Base-by-base conservation (phyloP, 64 coral and sea anemone genomes). In the Actinia equina region DNA sequence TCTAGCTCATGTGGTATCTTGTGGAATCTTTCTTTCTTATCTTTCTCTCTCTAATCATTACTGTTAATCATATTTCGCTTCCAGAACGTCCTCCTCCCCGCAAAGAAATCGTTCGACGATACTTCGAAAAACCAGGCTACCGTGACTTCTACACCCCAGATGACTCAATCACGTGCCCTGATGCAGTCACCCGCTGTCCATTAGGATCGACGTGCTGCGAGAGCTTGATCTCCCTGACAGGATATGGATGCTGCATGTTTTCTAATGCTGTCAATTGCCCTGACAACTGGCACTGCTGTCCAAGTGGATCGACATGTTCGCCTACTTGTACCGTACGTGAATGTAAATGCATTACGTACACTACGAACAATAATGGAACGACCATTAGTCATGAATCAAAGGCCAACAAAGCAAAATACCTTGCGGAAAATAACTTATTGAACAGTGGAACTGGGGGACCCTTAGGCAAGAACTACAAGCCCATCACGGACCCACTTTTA, bases 251-350 rank as follows among this genome's bases (percentile, higher is more conserved):
- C 16, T 97, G 94, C 71, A 88, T 97, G 88, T 25, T 90, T 3
- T 84, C 79, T 16, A 74, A 93, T 45, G 94, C 94, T 0, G 88
- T 93, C 1, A 23, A 76, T 49, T 97, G 94, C 14, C 77, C 77
- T 6, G 94, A 93, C 37, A 97, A 74, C 42, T 97, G 92, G 70
- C 94, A 97, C 51, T 97, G 94, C 8, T 97, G 94, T 14, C 94
- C 94, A 13, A 85, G 87, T 77, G 94, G 86, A 30, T 85, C 88
- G 10, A 27, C 60, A 17, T 97, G 94, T 44, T 87, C 92, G 10
- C 70, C 88, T 3, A 61, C 37, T 81, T 97, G 94, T 16, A 93
- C 65, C 49, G 69, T 84, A 6, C 86, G 71, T 30, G 56, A 43
- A 2, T 97, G 94, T 54, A 87, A 87, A 65, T 92, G 90, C 80